Base-by-base conservation (phyloP, 1,140 invertebrate genomes). In the Leptinotarsa defecta region DNA sequence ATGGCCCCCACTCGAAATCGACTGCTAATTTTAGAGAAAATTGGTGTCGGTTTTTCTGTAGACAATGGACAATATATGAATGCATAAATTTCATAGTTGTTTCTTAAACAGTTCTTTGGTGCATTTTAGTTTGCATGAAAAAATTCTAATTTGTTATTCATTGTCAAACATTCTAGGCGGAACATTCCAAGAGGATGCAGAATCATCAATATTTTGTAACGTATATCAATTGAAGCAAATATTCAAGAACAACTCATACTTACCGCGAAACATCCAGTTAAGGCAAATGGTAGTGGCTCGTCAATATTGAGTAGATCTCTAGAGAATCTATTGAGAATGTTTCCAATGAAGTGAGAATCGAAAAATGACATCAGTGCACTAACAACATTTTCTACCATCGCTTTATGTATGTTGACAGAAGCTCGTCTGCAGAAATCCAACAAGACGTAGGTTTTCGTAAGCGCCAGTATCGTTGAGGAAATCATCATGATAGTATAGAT, bases 391-490 rank as follows among this genome's bases (percentile, higher is more conserved):
- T 27, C 24, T 2, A 80, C 77, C 70, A 82, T 80, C 27, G 72
- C 68, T 48, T 83, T 81, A 65, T 83, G 82, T 34, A 83, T 20
- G 20, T 81, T 81, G n/a, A 80, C 75, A 1, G 81, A 81, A 24
- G 78, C 80, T 67, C 76, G 74, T 69, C 72, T 68, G 17, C 69
- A 75, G 57, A 79, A 80, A 48, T 79, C 72, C 79, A 85, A 86
- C 71, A 86, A 86, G 0, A 85, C 6, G 4, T 87, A 75, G 76
- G 87, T 85, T 76, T 86, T 84, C 3, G 78, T 19, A 4, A 76
- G 64, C 11, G 74, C 70, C 34, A 76, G 63, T 4, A 77, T 17
- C 1, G 76, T 73, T 6, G 71, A 67, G 13, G 75, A 24, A 1
- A 62, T 34, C 13, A 77, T 80, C 24, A 80, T 67, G 3, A 74